Evolutionary conservation across 1,140 invertebrate species (phyloP).

Genomic region (Chelonus insularis): DNA sequence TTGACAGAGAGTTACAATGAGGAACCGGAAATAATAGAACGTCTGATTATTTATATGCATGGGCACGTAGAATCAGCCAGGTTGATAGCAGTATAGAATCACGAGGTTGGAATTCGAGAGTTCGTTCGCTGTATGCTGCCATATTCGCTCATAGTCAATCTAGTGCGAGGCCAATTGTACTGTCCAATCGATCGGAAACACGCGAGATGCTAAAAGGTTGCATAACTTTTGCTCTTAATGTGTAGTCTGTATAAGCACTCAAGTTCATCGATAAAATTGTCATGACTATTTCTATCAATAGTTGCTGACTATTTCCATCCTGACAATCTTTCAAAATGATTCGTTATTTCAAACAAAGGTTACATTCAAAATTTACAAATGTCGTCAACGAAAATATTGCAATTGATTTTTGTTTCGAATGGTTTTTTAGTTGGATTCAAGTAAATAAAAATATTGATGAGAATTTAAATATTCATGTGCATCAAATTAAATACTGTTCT

Average conservation of each 20-base stretch:
- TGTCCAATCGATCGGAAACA: constrained; percentile 11
- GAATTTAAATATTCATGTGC: no score
- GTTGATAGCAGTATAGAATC: constrained; percentile 35
- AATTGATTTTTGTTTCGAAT: no score
- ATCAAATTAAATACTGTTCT: no score
- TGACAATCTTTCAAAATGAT: neutral
- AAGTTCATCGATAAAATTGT: neutral
- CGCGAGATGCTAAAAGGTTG: constrained; percentile 2
- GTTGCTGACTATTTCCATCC: neutral
- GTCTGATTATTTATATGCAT: constrained; percentile 36
- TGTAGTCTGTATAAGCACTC: neutral
- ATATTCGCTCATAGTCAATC: neutral
- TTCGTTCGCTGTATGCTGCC: neutral
- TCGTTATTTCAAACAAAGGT: neutral
- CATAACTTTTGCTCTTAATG: neutral
- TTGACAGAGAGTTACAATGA: constrained; percentile 30
- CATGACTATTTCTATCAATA: neutral
- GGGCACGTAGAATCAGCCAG: constrained; percentile 34
- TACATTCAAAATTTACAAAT: neutral
- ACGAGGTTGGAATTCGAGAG: constrained; percentile 31
- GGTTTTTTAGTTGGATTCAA: no score
- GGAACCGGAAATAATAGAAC: constrained; percentile 41
- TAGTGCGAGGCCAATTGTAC: neutral
- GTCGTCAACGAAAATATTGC: no score
- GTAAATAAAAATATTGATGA: no score